Evolutionary conservation across 2,797 vertebrate genomes (phyloP).

Genomic region (Pseudopleuronectes americanus): DNA sequence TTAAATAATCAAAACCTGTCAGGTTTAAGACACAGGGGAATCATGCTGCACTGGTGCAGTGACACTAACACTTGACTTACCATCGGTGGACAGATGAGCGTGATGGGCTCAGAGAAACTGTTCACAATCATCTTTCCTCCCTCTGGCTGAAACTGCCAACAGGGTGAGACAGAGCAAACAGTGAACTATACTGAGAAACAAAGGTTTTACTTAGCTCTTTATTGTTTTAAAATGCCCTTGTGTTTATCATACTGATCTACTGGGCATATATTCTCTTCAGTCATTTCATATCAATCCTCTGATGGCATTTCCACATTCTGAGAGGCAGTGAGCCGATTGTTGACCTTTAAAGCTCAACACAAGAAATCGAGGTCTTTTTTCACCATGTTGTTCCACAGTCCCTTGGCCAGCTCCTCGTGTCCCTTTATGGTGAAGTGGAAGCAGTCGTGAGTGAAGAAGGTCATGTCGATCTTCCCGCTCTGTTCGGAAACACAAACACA

Average conservation of each 20-base stretch:
- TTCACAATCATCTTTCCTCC: constrained; percentile 80
- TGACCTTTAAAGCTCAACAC: constrained; percentile 19
- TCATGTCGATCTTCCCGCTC: constrained; percentile 85
- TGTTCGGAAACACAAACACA: constrained; percentile 42
- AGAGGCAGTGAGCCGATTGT: neutral
- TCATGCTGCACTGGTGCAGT: too few relatives aligned
- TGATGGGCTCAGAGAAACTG: constrained; percentile 83
- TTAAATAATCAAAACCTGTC: neutral
- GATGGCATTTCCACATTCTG: neutral
- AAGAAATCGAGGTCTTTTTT: constrained; percentile 22
- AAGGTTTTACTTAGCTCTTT: neutral
- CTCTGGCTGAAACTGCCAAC: constrained; percentile 83
- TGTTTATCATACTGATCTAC: too few relatives aligned
- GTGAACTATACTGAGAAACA: neutral
- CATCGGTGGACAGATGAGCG: constrained; percentile 82
- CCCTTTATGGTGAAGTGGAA: constrained; percentile 89
- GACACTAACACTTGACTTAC: constrained; percentile 60
- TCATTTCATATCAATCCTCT: neutral
- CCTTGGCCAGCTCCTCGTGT: constrained; percentile 87
- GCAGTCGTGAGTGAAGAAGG: constrained; percentile 87
- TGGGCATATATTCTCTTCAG: neutral
- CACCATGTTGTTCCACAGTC: constrained; percentile 91
- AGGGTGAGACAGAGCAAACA: constrained; percentile 9
- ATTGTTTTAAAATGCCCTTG: neutral
- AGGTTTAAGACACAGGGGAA: too few relatives aligned